Evolutionary conservation across 2,113 vertebrate genomes (phyloP).

Genomic region (Piaya cayana): DNA sequence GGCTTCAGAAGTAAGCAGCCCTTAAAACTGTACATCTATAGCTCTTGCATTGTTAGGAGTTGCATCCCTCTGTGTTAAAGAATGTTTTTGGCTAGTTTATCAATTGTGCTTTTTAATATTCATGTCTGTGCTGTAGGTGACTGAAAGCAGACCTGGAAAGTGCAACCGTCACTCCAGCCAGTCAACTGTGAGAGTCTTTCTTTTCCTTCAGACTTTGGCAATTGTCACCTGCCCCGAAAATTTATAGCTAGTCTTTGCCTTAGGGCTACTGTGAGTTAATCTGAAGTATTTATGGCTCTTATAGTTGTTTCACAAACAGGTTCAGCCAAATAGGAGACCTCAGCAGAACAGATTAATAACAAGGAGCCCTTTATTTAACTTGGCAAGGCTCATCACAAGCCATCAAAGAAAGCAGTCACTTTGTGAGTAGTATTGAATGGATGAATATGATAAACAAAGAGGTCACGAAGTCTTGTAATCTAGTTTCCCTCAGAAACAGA

Average conservation of each 20-base stretch:
- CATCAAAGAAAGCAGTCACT: slow-evolving; percentile 1
- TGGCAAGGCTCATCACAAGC: slow-evolving; percentile 21
- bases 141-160: not conserved
- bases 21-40: not conserved
- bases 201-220: not conserved
- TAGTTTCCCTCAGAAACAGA: not conserved
- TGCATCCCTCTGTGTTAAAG: not conserved
- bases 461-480: not conserved
- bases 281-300: slow-evolving; percentile 23
- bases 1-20: not conserved
- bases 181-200: not conserved
- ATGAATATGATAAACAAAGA: slow-evolving; percentile 23
- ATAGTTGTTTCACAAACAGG: not conserved
- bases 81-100: not conserved
- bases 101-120: not conserved
- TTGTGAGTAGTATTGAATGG: not conserved
- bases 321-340: slow-evolving; percentile 24
- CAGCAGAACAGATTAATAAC: slow-evolving; percentile 12
- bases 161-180: not conserved
- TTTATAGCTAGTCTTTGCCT: not conserved
- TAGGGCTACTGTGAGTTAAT: slow-evolving; percentile 20
- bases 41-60: not conserved
- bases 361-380: slow-evolving; percentile 40
- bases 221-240: slow-evolving; percentile 19
- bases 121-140: not conserved